phyloP scores from a whole-genome alignment of 2,113 vertebrate genomes.

The Anser cygnoides region DNA sequence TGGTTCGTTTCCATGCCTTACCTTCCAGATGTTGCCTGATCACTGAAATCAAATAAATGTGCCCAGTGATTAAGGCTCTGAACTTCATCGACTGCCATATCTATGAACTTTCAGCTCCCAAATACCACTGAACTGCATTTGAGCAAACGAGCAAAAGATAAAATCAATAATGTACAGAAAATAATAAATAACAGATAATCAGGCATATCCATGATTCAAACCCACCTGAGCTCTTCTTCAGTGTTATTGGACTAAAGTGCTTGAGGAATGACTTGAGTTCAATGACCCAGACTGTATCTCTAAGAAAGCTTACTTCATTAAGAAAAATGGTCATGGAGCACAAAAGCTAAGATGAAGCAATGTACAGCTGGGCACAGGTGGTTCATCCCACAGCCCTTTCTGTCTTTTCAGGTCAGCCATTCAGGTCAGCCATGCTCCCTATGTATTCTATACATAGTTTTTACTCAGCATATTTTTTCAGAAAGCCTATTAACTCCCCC shows the following conservation, averaged over 20 bases:
- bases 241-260: not conserved
- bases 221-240: not conserved
- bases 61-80: not conserved
- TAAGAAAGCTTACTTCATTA: not conserved
- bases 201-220: not conserved
- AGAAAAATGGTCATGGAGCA: not conserved
- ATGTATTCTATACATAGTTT: not conserved
- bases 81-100: not conserved
- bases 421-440: not conserved
- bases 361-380: not conserved
- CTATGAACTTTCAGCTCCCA: not conserved
- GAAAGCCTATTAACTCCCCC: not conserved
- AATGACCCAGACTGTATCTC: not conserved
- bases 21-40: not conserved
- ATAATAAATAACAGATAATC: not conserved
- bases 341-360: not conserved
- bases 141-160: not conserved
- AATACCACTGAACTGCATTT: not conserved
- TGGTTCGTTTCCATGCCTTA: not conserved
- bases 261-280: not conserved
- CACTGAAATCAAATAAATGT: not conserved
- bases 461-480: rapidly evolving
- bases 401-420: not conserved
- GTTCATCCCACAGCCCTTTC: not conserved
- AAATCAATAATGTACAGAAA: not conserved